These are phyloP conservation scores for Excalfactoria chinensis DNA, from an alignment of 2,113 vertebrate genomes.

Conservation along the genomic window DNA sequence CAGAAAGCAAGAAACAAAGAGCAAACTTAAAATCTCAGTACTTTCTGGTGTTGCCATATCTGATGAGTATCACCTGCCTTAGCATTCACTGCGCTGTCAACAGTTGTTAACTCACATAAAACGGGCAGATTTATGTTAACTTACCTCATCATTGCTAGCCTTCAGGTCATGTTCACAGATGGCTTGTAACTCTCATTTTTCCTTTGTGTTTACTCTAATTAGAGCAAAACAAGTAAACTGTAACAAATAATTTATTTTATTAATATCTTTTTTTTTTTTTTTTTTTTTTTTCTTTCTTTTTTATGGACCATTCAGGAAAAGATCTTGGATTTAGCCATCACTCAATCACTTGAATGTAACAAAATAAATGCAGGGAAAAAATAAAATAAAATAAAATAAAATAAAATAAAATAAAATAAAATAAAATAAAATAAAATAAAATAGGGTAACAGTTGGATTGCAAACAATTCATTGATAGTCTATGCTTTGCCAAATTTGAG, in stretches of 20 bases:
- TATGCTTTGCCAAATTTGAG: neutral
- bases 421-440: neutral
- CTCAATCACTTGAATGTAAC: neutral
- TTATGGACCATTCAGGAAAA: neutral
- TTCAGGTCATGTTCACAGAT: constrained; percentile 31
- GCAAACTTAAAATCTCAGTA: constrained; percentile 1
- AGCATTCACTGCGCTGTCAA: constrained; percentile 31
- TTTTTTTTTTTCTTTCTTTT: neutral
- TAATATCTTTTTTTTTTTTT: neutral
- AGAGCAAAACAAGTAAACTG: neutral
- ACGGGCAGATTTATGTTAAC: constrained; percentile 44
- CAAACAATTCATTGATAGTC: neutral
- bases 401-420: neutral
- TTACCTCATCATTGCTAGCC: constrained; percentile 26
- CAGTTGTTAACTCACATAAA: constrained; percentile 23
- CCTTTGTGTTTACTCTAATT: constrained; percentile 1
- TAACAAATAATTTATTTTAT: neutral
- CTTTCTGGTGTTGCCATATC: constrained; percentile 42
- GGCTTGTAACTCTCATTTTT: neutral
- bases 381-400: neutral
- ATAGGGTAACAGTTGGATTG: neutral
- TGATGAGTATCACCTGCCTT: constrained; percentile 51
- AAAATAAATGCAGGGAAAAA: neutral
- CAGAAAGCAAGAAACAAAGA: neutral
- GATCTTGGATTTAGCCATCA: neutral